Percentiles rank a stretch among this genome's conserved stretches.
Evolutionary conservation across 2,113 vertebrate genomes (phyloP).

Genomic region (Catharus minimus): DNA sequence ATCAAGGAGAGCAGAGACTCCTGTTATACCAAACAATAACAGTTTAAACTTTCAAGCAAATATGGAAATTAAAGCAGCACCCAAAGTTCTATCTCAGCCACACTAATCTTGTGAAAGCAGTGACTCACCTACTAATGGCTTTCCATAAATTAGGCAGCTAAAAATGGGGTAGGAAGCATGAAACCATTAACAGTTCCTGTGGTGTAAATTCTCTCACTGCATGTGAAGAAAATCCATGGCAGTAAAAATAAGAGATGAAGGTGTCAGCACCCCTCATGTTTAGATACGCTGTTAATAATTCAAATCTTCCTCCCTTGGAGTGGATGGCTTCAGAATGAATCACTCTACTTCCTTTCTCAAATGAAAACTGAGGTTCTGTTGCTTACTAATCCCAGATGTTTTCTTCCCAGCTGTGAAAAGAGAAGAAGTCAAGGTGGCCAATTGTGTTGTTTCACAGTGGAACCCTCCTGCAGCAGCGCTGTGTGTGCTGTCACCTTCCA

Average conservation of each 20-base stretch:
- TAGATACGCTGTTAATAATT: constrained; percentile 32
- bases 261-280: constrained; percentile 13
- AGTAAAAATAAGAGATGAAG: constrained; percentile 43
- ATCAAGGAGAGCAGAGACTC: neutral
- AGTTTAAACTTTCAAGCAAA: constrained; percentile 29
- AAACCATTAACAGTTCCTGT: constrained; percentile 49
- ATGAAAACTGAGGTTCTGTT: constrained; percentile 3
- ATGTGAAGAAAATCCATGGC: constrained; percentile 43
- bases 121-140: constrained; percentile 54
- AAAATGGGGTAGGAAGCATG: constrained; percentile 47
- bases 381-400: neutral
- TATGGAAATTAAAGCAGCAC: constrained; percentile 22
- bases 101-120: constrained; percentile 52
- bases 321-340: neutral
- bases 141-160: constrained; percentile 60
- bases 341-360: constrained; percentile 25
- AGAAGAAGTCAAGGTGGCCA: neutral
- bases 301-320: constrained; percentile 10
- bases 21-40: neutral
- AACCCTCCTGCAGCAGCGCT: neutral
- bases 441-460: neutral
- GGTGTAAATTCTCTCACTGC: constrained; percentile 56
- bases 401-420: neutral
- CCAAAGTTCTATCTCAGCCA: constrained; percentile 9
- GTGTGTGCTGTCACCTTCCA: neutral